phyloP scores from a whole-genome alignment of 2,888 invertebrate species.

The Hypomecis punctinalis region DNA sequence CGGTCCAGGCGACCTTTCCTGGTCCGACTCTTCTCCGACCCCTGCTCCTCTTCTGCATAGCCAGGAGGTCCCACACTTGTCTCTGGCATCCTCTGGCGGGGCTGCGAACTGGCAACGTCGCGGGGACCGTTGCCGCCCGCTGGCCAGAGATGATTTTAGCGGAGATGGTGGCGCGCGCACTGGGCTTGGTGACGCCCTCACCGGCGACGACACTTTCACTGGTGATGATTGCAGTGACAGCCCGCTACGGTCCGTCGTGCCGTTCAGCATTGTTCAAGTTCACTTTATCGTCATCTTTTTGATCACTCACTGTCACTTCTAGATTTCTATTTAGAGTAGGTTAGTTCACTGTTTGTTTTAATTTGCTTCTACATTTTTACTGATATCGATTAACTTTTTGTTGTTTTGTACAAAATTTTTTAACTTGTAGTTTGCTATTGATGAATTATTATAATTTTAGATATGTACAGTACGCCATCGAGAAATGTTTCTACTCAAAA shows the following conservation, averaged over 20 bases:
- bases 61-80: slow-evolving; percentile 81
- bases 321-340: not conserved
- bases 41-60: slow-evolving; percentile 77
- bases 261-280: slow-evolving; percentile 70
- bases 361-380: too few relatives aligned
- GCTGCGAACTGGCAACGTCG: slow-evolving; percentile 78
- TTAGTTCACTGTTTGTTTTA: too few relatives aligned
- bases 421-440: too few relatives aligned
- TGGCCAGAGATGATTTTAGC: slow-evolving; percentile 72
- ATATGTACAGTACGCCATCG: too few relatives aligned
- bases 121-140: slow-evolving; percentile 67
- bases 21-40: slow-evolving; percentile 67
- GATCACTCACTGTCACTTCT: slow-evolving; percentile 26
- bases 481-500: too few relatives aligned
- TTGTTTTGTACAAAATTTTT: too few relatives aligned
- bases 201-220: slow-evolving; percentile 68
- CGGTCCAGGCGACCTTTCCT: slow-evolving; percentile 70
- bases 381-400: too few relatives aligned
- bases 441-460: too few relatives aligned
- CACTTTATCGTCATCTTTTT: slow-evolving; percentile 46
- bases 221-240: slow-evolving; percentile 73
- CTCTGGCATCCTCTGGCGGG: slow-evolving; percentile 70
- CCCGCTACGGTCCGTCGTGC: slow-evolving; percentile 66
- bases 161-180: slow-evolving; percentile 74
- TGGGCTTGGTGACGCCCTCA: slow-evolving; percentile 72